phyloP scores from a whole-genome alignment of 2,888 invertebrate genomes.

The Dermolepida albohirtum region DNA sequence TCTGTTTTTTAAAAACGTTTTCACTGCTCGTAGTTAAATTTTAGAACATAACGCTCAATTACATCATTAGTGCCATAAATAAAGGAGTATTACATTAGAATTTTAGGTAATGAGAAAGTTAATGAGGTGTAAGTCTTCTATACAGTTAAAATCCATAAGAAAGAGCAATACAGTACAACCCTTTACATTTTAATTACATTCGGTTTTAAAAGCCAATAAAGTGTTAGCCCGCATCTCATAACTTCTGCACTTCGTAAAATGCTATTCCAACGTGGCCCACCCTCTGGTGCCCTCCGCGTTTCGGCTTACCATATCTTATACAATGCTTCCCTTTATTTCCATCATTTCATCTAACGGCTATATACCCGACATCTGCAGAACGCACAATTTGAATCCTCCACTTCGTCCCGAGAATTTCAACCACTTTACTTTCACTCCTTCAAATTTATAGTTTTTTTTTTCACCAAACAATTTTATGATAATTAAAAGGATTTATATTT shows the following conservation, averaged over 20 bases:
- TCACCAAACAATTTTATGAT: constrained; percentile 38
- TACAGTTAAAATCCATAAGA: constrained; percentile 46
- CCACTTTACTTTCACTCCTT: constrained; percentile 41
- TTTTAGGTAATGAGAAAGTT: constrained; percentile 18
- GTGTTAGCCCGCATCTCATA: constrained; percentile 57
- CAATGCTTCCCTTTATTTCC: constrained; percentile 45
- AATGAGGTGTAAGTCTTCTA: constrained; percentile 21
- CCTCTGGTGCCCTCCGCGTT: constrained; percentile 40
- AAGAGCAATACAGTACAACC: constrained; percentile 52
- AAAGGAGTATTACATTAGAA: neutral
- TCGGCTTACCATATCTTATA: constrained; percentile 46
- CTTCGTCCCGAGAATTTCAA: constrained; percentile 35
- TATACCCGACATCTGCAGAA: constrained; percentile 44
- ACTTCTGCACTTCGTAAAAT: constrained; percentile 58
- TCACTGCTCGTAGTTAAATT: too few species aligned
- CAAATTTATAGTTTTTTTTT: constrained; percentile 43
- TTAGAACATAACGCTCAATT: too few species aligned
- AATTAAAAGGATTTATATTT: constrained; percentile 29
- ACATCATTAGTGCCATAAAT: too few species aligned
- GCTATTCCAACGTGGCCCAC: constrained; percentile 52
- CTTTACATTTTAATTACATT: constrained; percentile 60
- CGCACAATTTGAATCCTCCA: constrained; percentile 43
- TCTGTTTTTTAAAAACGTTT: too few species aligned
- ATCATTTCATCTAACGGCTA: constrained; percentile 45
- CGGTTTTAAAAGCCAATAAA: constrained; percentile 61